These are phyloP conservation scores for Nemotelus nigrinus DNA, from an alignment of 2,888 invertebrate genomes.

Conservation along the genomic window DNA sequence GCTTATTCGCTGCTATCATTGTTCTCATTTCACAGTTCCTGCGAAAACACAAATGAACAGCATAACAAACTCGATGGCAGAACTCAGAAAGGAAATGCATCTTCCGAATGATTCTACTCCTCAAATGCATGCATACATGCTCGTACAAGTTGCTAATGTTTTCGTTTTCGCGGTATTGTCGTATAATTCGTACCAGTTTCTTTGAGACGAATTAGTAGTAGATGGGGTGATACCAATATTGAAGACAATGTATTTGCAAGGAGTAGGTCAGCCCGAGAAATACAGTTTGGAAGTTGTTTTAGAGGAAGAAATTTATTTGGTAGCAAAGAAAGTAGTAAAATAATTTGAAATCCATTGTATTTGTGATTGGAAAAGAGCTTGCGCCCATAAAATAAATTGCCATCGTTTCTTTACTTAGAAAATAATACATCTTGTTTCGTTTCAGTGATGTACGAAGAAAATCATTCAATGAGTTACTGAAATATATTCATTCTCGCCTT, in stretches of 20 bases:
- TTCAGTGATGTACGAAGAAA: too few species aligned
- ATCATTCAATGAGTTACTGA: too few species aligned
- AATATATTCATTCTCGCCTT: too few species aligned
- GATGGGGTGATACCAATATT: constrained; percentile 2
- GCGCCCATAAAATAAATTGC: too few species aligned
- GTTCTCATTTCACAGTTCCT: constrained; percentile 35
- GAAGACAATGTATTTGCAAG: neutral
- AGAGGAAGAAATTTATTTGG: too few species aligned
- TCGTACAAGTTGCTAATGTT: neutral
- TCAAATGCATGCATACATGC: neutral
- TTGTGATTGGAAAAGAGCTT: too few species aligned
- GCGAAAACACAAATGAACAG: constrained; percentile 17
- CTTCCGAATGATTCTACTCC: neutral
- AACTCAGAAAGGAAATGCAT: constrained; percentile 20
- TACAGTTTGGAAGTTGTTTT: too few species aligned
- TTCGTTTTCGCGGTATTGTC: neutral
- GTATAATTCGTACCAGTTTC: neutral
- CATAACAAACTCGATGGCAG: neutral
- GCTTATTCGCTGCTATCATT: constrained; percentile 32
- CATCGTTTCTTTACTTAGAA: too few species aligned
- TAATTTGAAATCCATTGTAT: too few species aligned
- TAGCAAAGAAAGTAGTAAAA: too few species aligned
- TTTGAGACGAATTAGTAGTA: constrained; percentile 13
- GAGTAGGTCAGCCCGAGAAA: neutral
- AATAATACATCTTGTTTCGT: too few species aligned